phyloP scores from a whole-genome alignment of 2,888 invertebrate genomes.

The Cataglyphis livida region DNA sequence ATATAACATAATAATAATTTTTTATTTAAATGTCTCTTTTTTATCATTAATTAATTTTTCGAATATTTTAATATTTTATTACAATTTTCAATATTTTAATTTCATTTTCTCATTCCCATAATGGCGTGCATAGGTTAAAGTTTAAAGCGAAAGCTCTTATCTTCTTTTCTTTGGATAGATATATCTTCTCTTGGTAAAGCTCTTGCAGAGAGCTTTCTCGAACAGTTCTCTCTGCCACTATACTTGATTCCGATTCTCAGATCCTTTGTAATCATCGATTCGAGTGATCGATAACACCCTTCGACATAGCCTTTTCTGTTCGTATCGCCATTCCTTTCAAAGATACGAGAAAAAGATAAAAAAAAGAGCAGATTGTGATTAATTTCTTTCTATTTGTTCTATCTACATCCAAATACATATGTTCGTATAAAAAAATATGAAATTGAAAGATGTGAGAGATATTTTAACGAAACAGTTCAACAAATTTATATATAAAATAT shows the following conservation, averaged over 20 bases:
- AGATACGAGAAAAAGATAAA: slow-evolving; percentile 9
- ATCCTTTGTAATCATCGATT: slow-evolving; percentile 51
- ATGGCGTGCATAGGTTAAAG: background rate
- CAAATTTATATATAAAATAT: background rate
- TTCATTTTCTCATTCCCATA: background rate
- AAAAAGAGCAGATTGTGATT: background rate
- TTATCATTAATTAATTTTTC: background rate
- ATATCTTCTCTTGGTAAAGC: slow-evolving; percentile 1
- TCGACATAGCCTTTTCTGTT: slow-evolving; percentile 9
- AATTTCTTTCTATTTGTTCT: background rate
- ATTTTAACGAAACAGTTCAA: background rate
- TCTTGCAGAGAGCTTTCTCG: slow-evolving; percentile 2
- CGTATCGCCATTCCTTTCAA: slow-evolving; percentile 18
- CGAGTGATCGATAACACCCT: slow-evolving; percentile 51
- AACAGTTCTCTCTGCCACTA: slow-evolving; percentile 3
- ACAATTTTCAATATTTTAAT: background rate
- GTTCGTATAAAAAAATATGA: background rate
- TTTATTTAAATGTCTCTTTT: background rate
- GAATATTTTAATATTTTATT: background rate
- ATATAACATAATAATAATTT: background rate
- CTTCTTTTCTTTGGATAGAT: slow-evolving; percentile 2
- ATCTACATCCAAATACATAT: background rate
- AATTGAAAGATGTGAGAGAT: background rate
- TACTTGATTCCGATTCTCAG: slow-evolving; percentile 2
- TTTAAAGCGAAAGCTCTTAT: slow-evolving; percentile 2